phyloP scores from a whole-genome alignment of 2,888 invertebrate species.

The Trachelus troglodyta region DNA sequence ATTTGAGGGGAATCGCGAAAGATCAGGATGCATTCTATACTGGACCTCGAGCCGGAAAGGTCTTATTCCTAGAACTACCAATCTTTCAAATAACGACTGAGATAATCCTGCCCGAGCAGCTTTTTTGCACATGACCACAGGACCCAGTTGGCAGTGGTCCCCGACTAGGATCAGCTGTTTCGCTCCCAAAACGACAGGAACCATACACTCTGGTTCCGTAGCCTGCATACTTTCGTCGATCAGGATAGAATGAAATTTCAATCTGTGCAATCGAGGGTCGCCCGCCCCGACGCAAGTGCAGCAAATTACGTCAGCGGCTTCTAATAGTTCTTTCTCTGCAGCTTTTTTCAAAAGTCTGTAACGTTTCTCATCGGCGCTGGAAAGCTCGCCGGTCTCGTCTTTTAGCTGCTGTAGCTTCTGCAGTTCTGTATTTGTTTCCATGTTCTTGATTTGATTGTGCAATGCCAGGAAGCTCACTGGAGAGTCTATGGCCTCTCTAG shows the following conservation, averaged over 20 bases:
- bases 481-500: conserved; percentile 97
- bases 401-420: conserved; percentile 96
- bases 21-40: conserved; percentile 98
- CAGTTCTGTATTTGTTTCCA: conserved; percentile 93
- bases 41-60: conserved; percentile 98
- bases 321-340: conserved; percentile 89
- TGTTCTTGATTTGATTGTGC: conserved; percentile 96
- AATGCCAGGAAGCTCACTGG: conserved; percentile 96
- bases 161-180: conserved; percentile 97
- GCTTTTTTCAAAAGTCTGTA: conserved; percentile 91
- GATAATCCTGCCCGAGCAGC: conserved; percentile 97
- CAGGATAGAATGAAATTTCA: conserved; percentile 95
- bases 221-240: conserved; percentile 98
- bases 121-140: conserved; percentile 99
- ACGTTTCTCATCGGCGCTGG: conserved; percentile 94
- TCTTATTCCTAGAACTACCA: conserved; percentile 96
- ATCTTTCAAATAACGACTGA: conserved; percentile 95
- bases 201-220: conserved; percentile 98
- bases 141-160: conserved; percentile 98
- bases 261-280: conserved; percentile 90
- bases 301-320: conserved; percentile 98
- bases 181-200: conserved; percentile 97
- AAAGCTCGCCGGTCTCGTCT: conserved; percentile 98
- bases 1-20: conserved; percentile 98
- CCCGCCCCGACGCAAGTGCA: conserved; percentile 99